Evolutionary conservation across 2,113 vertebrate genomes (phyloP).

Genomic region (Manacus vitellinus): DNA sequence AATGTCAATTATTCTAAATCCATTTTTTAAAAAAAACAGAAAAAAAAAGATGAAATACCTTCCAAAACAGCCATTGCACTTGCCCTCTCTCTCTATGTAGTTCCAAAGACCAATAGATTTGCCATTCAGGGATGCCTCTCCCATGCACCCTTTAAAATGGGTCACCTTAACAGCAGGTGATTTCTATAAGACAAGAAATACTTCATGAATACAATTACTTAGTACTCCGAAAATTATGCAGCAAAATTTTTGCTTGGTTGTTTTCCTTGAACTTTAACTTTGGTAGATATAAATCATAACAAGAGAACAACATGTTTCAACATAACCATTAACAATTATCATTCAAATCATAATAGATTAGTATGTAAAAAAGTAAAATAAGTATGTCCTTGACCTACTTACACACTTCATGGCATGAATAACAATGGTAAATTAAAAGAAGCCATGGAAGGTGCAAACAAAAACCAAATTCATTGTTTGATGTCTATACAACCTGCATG

Average conservation of each 20-base stretch:
- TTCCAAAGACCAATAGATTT: constrained; percentile 91
- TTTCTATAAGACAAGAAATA: constrained; percentile 70
- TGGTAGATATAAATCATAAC: neutral
- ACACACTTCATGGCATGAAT: neutral
- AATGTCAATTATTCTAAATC: neutral
- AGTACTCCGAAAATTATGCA: neutral
- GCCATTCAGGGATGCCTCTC: constrained; percentile 86
- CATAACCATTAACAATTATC: neutral
- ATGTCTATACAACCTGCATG: neutral
- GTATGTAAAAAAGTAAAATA: neutral
- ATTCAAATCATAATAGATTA: neutral
- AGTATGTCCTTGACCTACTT: neutral
- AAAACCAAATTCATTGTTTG: neutral
- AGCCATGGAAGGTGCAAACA: neutral
- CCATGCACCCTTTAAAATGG: constrained; percentile 89
- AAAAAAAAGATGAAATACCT: constrained; percentile 73
- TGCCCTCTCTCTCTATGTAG: constrained; percentile 84
- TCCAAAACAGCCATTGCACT: constrained; percentile 89
- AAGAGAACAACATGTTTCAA: neutral
- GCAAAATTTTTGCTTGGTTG: neutral
- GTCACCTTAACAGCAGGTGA: constrained; percentile 80
- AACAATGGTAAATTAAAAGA: neutral
- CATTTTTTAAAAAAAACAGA: neutral
- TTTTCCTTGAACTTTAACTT: neutral
- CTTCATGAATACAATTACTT: neutral